phyloP scores from a whole-genome alignment of 2,888 invertebrate species.

The Phortica magna region DNA sequence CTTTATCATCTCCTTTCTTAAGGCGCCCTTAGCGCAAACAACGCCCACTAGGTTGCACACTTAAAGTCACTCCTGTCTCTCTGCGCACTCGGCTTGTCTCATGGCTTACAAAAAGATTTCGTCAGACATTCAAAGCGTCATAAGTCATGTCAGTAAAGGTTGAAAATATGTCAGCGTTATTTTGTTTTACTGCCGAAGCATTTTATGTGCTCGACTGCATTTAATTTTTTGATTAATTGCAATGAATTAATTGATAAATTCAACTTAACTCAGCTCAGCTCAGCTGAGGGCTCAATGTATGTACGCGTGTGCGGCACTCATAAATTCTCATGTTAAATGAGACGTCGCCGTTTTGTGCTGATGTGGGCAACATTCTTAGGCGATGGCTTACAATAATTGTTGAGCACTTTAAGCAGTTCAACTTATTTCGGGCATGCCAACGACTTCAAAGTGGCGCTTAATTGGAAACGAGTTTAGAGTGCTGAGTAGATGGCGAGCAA shows the following conservation, averaged over 20 bases:
- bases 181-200: neutral
- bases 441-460: neutral
- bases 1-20: too few species aligned
- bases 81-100: too few species aligned
- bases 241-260: conserved; percentile 14
- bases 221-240: conserved; percentile 32
- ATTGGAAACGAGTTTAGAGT: too few species aligned
- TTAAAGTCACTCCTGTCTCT: too few species aligned
- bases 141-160: neutral
- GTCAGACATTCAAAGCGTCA: too few species aligned
- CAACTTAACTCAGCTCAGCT: neutral
- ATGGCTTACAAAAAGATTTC: too few species aligned
- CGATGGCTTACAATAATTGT: neutral
- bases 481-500: too few species aligned
- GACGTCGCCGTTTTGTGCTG: neutral
- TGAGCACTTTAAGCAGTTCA: conserved; percentile 6
- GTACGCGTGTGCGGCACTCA: neutral
- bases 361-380: neutral
- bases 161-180: neutral
- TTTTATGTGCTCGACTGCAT: conserved; percentile 7
- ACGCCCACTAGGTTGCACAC: too few species aligned
- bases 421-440: neutral
- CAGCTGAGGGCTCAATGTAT: neutral
- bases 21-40: too few species aligned
- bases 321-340: conserved; percentile 10